These are phyloP conservation scores for Antheraea pernyi DNA, from an alignment of 1,140 invertebrate genomes.

Conservation along the genomic window DNA sequence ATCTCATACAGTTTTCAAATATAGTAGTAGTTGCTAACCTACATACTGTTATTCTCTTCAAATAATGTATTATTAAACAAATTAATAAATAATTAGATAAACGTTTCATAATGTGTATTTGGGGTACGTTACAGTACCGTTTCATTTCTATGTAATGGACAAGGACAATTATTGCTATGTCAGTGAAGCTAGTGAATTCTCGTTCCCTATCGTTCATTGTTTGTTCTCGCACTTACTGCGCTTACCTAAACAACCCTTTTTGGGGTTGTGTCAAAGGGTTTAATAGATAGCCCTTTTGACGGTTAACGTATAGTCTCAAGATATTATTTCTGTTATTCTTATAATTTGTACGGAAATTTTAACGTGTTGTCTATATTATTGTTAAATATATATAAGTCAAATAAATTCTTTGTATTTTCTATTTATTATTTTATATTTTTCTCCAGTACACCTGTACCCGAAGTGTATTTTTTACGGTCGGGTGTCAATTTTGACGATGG, in stretches of 20 bases:
- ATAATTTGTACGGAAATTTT: not conserved
- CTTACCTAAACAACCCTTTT: conserved; percentile 2
- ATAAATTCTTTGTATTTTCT: too few relatives aligned
- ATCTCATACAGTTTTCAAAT: too few relatives aligned
- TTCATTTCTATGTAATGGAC: not conserved
- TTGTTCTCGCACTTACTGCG: conserved; percentile 1
- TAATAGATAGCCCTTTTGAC: not conserved
- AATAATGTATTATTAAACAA: too few relatives aligned
- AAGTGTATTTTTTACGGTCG: conserved; percentile 32
- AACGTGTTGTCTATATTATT: too few relatives aligned
- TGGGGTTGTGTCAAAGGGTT: not conserved
- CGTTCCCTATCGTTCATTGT: not conserved
- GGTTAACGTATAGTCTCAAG: not conserved
- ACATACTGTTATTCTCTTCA: too few relatives aligned
- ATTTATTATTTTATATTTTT: too few relatives aligned
- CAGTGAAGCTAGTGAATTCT: not conserved
- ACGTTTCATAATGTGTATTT: not conserved
- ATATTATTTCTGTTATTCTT: not conserved
- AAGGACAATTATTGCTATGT: conserved; percentile 1
- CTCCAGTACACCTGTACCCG: not conserved
- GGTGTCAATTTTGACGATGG: conserved; percentile 51
- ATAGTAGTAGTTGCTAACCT: too few relatives aligned
- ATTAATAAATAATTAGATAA: too few relatives aligned
- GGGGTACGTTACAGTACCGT: not conserved
- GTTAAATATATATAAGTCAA: too few relatives aligned